Evolutionary conservation across 2,113 vertebrate genomes (phyloP), one percentile per base, ranked within the genome.

Genomic region (Osmerus eperlanus): DNA sequence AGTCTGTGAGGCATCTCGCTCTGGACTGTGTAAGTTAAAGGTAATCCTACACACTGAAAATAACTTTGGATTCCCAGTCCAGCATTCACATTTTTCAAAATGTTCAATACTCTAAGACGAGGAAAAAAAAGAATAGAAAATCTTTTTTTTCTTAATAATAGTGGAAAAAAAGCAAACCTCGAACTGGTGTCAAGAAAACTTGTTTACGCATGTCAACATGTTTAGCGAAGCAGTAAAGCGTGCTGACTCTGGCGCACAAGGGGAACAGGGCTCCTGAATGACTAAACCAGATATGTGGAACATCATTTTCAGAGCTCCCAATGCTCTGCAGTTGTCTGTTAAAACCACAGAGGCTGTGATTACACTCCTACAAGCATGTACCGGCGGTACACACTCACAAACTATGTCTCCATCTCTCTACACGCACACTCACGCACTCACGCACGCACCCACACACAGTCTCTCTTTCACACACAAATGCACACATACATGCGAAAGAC

Each of bases 21-120:
- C 88, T 6, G 87, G 87, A 90, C 88, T 93, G 83, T 94, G 92
- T 89, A 92, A 93, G 92, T 92, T 94, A 93, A 96, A 94, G 93
- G 92, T 56, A 56, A 56, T 56, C 14, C 16, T 18, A 55, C 54
- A 68, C 25, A 68, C 53, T 16, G 13, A 28, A 15, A 32, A 21
- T 54, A 12, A 11, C 41, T 36, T 7, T 36, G 32, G 32, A 36
- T 36, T 9, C 41, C 41, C 41, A 47, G 41, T 47, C 41, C 41
- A 47, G 41, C 41, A 9, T 47, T 47, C 2, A 2, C 41, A 47
- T 47, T 47, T 47, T 47, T 47, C 8, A 9, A 47, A 47, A 47
- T 4, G 36, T 41, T 41, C 5, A 41, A 41, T 41, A 8, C 6
- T 41, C 36, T 11, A 8, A 41, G 36, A 32, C 32, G 36, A 2